Evolutionary conservation across 2,113 vertebrate species (phyloP), one percentile per base, ranked within the genome.

Genomic region (Phrynosoma platyrhinos): DNA sequence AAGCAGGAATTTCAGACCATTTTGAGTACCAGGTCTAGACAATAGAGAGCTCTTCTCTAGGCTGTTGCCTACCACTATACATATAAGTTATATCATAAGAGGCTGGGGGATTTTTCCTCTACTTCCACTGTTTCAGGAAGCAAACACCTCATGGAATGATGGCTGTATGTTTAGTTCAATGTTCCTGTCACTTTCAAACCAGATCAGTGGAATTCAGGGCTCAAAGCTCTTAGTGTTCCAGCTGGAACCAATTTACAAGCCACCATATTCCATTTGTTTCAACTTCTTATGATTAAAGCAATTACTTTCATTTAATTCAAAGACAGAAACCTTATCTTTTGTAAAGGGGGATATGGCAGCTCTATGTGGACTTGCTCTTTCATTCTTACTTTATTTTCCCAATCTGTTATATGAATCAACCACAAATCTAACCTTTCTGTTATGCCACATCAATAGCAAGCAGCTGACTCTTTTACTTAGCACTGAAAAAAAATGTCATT

Each of bases 371-470:
- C 69, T 9, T 85, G 68, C 52, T 93, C 85, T 94, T 91, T 92
- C 81, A 79, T 83, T 91, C 55, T 89, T 83, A 89, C 32, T 89
- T 40, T 90, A 90, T 90, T 90, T 90, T 84, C 27, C 16, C 69
- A 91, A 89, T 88, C 81, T 92, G 47, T 92, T 90, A 72, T 90
- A 90, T 82, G 62, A 91, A 86, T n/a, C 76, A 92, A 77, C 79
- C 90, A 86, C 85, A 94, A 88, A 1, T 20, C 68, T 91, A 93
- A 91, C 78, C 88, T 95, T 92, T 93, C 84, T 0, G 32, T 93
- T 89, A 14, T 90, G 90, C 55, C 87, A 93, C 83, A 92, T 93
- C 88, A 90, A 14, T 68, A 89, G 64, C 42, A 94, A 94, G 91
- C 84, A 82, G 23, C n/a, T 82, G 47, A 30, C 79, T 84, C 55